phyloP scores from a whole-genome alignment of 2,888 invertebrate genomes.

The Dryadula phaetusa region DNA sequence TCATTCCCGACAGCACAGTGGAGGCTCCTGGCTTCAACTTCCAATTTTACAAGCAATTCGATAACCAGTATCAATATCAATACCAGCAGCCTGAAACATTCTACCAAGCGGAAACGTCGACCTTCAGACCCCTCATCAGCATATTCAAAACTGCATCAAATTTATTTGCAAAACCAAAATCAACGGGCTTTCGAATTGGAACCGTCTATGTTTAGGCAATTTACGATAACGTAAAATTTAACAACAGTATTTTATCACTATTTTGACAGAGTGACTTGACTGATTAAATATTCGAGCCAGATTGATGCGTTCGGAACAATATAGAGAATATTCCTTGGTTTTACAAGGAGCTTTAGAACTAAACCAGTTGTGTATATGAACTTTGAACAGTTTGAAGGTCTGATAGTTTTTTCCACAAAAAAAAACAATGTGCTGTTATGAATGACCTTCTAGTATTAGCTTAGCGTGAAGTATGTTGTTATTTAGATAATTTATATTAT shows the following conservation, averaged over 20 bases:
- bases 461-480: slow-evolving; percentile 68
- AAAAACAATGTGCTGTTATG: slow-evolving; percentile 69
- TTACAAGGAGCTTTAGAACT: slow-evolving; percentile 76
- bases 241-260: slow-evolving; percentile 76
- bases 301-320: slow-evolving; percentile 69
- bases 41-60: slow-evolving; percentile 73
- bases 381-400: slow-evolving; percentile 62
- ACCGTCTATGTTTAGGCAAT: slow-evolving; percentile 69
- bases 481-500: slow-evolving; percentile 65
- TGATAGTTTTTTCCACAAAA: slow-evolving; percentile 64
- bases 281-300: slow-evolving; percentile 76
- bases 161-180: slow-evolving; percentile 72
- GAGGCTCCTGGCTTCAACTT: slow-evolving; percentile 72
- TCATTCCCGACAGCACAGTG: slow-evolving; percentile 81
- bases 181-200: slow-evolving; percentile 72
- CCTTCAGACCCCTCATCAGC: slow-evolving; percentile 77
- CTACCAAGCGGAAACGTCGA: slow-evolving; percentile 67
- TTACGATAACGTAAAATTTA: slow-evolving; percentile 45
- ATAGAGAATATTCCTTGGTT: slow-evolving; percentile 81
- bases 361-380: slow-evolving; percentile 54
- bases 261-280: slow-evolving; percentile 80
- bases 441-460: slow-evolving; percentile 79
- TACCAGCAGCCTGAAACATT: slow-evolving; percentile 67
- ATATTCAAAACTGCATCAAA: slow-evolving; percentile 77
- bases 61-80: slow-evolving; percentile 64